Evolutionary conservation across 2,113 vertebrate genomes (phyloP).

Genomic region (Hystrix cristata): DNA sequence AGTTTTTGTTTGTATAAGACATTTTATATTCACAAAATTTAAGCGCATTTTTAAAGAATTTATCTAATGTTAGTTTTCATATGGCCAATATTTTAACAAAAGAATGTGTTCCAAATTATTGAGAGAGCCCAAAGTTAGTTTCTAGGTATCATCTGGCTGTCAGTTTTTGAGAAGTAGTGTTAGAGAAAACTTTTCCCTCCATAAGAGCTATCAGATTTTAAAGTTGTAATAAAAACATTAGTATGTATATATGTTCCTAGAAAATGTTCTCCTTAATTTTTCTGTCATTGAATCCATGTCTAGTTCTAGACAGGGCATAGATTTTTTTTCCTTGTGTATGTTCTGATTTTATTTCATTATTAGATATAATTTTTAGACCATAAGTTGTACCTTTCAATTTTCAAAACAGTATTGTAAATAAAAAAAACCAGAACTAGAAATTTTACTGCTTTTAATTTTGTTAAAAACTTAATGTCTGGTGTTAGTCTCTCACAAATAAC

Average conservation of each 20-base stretch:
- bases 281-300: not conserved
- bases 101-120: conserved; percentile 47
- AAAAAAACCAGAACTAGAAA: conserved; percentile 28
- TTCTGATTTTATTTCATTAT: conserved; percentile 29
- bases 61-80: conserved; percentile 26
- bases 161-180: conserved; percentile 52
- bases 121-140: conserved; percentile 46
- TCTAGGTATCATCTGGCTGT: conserved; percentile 12
- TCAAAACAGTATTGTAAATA: conserved; percentile 45
- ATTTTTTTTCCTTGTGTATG: conserved; percentile 52
- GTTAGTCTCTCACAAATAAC: conserved; percentile 5
- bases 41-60: conserved; percentile 41
- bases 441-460: conserved; percentile 52
- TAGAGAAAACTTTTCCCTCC: conserved; percentile 26
- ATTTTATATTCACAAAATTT: conserved; percentile 47
- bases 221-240: conserved; percentile 48
- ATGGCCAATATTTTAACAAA: conserved; percentile 12
- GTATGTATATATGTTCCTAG: conserved; percentile 54
- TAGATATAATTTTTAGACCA: conserved; percentile 11
- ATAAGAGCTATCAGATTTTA: conserved; percentile 33
- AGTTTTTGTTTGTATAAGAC: conserved; percentile 28
- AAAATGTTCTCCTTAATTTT: not conserved
- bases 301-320: not conserved
- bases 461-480: conserved; percentile 42
- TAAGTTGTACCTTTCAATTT: conserved; percentile 6